These are phyloP conservation scores for Chaenodraco wilsoni DNA, from an alignment of 2,797 vertebrate species.

Conservation along the genomic window DNA sequence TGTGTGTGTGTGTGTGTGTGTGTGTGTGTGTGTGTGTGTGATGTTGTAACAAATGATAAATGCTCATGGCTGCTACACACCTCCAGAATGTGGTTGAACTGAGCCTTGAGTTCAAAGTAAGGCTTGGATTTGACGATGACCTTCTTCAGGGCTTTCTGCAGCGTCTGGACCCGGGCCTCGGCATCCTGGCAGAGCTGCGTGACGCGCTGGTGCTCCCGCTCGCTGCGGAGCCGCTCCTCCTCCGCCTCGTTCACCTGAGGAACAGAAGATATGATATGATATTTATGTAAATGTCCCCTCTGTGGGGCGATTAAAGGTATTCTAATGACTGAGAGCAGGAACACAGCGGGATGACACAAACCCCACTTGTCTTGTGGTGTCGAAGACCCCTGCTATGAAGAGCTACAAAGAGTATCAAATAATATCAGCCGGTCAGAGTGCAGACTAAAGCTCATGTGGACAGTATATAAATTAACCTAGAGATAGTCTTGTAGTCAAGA, in stretches of 20 bases:
- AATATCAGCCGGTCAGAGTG: too few relatives aligned
- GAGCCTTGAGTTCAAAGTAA: conserved; percentile 93
- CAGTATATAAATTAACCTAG: too few relatives aligned
- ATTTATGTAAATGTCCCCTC: too few relatives aligned
- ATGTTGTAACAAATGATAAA: neutral
- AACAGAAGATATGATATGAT: neutral
- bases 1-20: neutral
- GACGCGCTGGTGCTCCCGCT: conserved; percentile 90
- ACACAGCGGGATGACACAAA: neutral
- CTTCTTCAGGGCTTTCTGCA: conserved; percentile 90
- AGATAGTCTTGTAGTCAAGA: too few relatives aligned
- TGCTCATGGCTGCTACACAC: conserved; percentile 59
- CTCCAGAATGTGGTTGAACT: conserved; percentile 93
- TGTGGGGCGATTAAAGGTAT: too few relatives aligned
- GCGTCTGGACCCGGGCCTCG: conserved; percentile 88
- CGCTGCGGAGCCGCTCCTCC: conserved; percentile 90
- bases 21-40: neutral
- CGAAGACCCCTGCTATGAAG: too few relatives aligned
- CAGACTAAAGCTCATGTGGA: too few relatives aligned
- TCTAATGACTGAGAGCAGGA: neutral
- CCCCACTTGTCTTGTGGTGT: neutral
- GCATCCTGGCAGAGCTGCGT: conserved; percentile 91
- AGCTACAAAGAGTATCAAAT: too few relatives aligned
- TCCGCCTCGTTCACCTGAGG: conserved; percentile 92
- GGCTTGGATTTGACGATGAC: conserved; percentile 92